Evolutionary conservation across 2,888 invertebrate species (phyloP).

Genomic region (Eupithecia abbreviata): DNA sequence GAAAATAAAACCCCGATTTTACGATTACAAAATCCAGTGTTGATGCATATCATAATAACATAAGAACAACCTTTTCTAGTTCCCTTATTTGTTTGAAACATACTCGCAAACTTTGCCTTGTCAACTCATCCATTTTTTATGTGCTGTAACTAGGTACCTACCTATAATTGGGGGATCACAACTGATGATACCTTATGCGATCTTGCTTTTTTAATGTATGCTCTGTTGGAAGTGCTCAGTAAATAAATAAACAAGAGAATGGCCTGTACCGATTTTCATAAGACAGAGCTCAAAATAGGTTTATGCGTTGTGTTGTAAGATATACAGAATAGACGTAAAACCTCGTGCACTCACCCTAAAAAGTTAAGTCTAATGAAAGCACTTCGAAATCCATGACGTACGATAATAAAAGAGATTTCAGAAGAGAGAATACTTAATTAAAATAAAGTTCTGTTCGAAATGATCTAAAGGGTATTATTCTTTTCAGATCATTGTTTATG

Average conservation of each 20-base stretch:
- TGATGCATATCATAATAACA: neutral
- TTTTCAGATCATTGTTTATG: neutral
- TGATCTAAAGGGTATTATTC: neutral
- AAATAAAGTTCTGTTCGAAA: neutral
- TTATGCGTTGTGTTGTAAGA: no score
- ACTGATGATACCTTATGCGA: no score
- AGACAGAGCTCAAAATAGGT: neutral
- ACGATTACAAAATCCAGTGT: neutral
- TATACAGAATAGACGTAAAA: no score
- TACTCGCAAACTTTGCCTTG: no score
- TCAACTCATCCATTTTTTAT: no score
- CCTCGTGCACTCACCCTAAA: no score
- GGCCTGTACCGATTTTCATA: neutral
- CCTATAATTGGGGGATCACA: no score
- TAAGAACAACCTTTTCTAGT: no score
- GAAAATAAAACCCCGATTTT: neutral
- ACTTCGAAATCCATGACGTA: neutral
- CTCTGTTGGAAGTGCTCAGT: no score
- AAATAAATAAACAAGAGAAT: neutral
- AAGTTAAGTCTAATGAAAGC: neutral
- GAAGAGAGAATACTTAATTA: neutral
- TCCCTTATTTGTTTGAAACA: no score
- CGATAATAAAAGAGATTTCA: neutral
- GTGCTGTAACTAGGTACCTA: no score
- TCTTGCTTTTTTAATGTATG: no score